Percentiles rank a stretch among this genome's conserved stretches.
These are phyloP conservation scores for Allolobophora icterica DNA, from an alignment of 2,888 invertebrate species.

Conservation along the genomic window DNA sequence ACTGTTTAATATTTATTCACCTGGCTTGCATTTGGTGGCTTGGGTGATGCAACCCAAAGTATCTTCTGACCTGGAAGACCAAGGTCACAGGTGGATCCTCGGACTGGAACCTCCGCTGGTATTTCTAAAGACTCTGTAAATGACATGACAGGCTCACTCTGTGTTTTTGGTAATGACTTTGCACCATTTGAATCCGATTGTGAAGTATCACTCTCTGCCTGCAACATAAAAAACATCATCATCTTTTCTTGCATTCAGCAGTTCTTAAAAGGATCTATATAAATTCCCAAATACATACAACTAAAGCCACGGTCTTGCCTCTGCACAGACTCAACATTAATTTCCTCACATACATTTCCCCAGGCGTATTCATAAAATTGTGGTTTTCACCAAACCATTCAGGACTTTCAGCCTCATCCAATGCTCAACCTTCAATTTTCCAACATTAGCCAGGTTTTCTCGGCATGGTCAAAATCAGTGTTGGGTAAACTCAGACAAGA, in stretches of 20 bases:
- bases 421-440: neutral
- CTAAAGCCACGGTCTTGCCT: too few relatives aligned
- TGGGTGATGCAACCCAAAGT: slow-evolving; percentile 82
- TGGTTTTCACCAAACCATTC: neutral
- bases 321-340: too few relatives aligned
- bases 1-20: slow-evolving; percentile 35
- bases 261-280: neutral
- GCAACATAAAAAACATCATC: neutral
- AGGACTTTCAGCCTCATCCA: neutral
- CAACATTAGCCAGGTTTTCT: neutral
- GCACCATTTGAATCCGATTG: neutral
- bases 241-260: neutral
- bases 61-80: slow-evolving; percentile 66
- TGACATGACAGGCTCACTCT: slow-evolving; percentile 36
- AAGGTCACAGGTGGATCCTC: slow-evolving; percentile 73
- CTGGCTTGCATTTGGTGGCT: slow-evolving; percentile 70
- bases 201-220: neutral
- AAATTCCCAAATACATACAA: too few relatives aligned
- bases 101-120: slow-evolving; percentile 45
- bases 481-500: too few relatives aligned
- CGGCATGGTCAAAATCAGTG: too few relatives aligned
- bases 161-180: slow-evolving; percentile 27
- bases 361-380: too few relatives aligned
- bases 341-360: too few relatives aligned
- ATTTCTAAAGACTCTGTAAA: neutral